A percentile compares a stretch with the other conserved stretches of the same genome.
These are phyloP conservation scores for Phragmatobia fuliginosa DNA, from an alignment of 2,888 invertebrate genomes.

Conservation along the genomic window DNA sequence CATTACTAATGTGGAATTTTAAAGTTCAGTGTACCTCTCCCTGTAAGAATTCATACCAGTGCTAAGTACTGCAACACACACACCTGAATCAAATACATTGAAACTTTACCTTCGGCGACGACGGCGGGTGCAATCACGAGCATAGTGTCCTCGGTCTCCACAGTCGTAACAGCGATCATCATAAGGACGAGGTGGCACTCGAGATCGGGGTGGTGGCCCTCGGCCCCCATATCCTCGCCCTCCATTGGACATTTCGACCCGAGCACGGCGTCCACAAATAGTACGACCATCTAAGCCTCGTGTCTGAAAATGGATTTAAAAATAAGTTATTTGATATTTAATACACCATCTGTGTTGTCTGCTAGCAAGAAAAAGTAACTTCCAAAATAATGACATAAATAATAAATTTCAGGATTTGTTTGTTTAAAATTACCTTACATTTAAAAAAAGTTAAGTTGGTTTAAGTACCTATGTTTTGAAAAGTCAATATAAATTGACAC, in stretches of 20 bases:
- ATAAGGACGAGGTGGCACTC: conserved; percentile 92
- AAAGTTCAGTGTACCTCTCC: conserved; percentile 15
- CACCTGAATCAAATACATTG: conserved; percentile 19
- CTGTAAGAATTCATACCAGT: conserved; percentile 68
- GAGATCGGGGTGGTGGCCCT: conserved; percentile 87
- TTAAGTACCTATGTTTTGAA: too few relatives aligned
- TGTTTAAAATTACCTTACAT: background rate
- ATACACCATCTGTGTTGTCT: background rate
- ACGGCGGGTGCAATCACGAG: conserved; percentile 94
- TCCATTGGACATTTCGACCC: conserved; percentile 97
- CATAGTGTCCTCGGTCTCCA: conserved; percentile 97
- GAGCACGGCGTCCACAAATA: conserved; percentile 95
- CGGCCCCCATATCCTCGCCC: conserved; percentile 87
- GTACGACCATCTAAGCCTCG: conserved; percentile 91
- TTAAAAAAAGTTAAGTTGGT: too few relatives aligned
- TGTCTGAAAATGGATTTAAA: conserved; percentile 56
- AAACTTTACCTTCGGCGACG: conserved; percentile 85
- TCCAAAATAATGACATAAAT: too few relatives aligned
- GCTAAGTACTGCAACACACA: conserved; percentile 31
- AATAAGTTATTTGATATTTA: background rate
- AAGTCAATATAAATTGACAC: too few relatives aligned
- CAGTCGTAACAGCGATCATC: conserved; percentile 98
- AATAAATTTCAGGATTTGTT: background rate
- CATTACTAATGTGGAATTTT: background rate
- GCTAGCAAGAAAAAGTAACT: background rate